Percentiles rank a stretch among this genome's conserved stretches.
Conservation (phyloP, 2,113 vertebrate species). For the Crocuta crocuta region DNA sequence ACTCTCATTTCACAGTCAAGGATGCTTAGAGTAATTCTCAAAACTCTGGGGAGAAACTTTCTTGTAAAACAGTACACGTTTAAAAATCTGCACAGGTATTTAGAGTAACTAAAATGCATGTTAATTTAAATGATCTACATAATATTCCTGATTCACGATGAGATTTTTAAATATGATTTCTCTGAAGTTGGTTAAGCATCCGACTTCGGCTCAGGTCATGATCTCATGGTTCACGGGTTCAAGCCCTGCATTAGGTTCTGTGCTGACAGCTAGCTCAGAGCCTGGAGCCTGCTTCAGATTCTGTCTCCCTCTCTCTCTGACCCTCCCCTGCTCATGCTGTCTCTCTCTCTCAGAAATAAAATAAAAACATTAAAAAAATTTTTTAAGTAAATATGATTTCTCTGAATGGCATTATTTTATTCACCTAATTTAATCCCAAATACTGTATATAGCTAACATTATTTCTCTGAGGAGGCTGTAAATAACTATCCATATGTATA, state of each 20-base stretch:
- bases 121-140: constrained; percentile 58
- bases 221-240: too few relatives aligned
- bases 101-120: constrained; percentile 39
- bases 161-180: constrained; percentile 58
- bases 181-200: not conserved
- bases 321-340: too few relatives aligned
- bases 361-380: too few relatives aligned
- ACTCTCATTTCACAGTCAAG: constrained; percentile 17
- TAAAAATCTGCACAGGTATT: not conserved
- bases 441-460: constrained; percentile 5
- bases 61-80: not conserved
- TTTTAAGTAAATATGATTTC: constrained; percentile 34
- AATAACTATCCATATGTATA: constrained; percentile 27
- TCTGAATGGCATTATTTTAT: constrained; percentile 50
- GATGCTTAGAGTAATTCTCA: constrained; percentile 22
- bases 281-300: too few relatives aligned
- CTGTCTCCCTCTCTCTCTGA: too few relatives aligned
- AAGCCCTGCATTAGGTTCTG: too few relatives aligned
- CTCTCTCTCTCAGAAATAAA: too few relatives aligned
- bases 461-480: constrained; percentile 22
- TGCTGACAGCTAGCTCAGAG: too few relatives aligned
- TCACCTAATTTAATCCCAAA: constrained; percentile 46
- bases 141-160: constrained; percentile 34
- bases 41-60: constrained; percentile 28
- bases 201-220: too few relatives aligned